Evolutionary conservation across 2,113 vertebrate species (phyloP), one percentile per base, ranked within the genome.

Genomic region (Amblyornis subalaris): DNA sequence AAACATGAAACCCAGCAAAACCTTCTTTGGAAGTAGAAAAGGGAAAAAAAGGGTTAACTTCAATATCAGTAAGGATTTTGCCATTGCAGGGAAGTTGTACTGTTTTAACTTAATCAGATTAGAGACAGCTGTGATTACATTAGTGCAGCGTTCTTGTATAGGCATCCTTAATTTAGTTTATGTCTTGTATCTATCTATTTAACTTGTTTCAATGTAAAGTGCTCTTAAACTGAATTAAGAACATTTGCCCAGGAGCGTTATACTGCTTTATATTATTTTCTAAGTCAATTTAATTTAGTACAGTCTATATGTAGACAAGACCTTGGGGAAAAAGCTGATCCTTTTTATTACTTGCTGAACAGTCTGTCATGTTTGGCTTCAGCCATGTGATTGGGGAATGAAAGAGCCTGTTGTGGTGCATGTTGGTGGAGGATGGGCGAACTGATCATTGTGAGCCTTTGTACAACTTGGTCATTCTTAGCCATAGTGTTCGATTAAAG

Each of bases 311-410:
- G 40, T 90, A 87, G 95, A 90, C 80, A 78, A 95, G 94, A 89
- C 95, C 95, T 94, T 92, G 72, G 90, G 95, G 94, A 67, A 89
- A 88, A 81, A 78, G 84, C 80, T 92, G 88, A 93, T 96, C 84
- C 88, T 90, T 96, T 96, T 96, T 84, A 95, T 96, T 96, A 92
- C 69, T 86, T 86, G 73, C 92, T 95, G 89, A 95, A 74, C 83
- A 84, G 61, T 81, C 38, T 94, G 89, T 93, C 65, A 55, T 84
- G 84, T 96, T 93, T 86, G 83, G 42, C 85, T 95, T 72, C 80
- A 90, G 86, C 90, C 83, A 60, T 75, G 92, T 89, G 94, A 89
- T 75, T 0, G 0, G 64, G 73, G 57, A 84, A 94, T 94, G 86
- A 96, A 96, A 93, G 95, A 90, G 72, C 47, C 69, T 74, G 82